Evolutionary conservation across 2,888 invertebrate genomes (phyloP).

Genomic region (Allygus modestus): DNA sequence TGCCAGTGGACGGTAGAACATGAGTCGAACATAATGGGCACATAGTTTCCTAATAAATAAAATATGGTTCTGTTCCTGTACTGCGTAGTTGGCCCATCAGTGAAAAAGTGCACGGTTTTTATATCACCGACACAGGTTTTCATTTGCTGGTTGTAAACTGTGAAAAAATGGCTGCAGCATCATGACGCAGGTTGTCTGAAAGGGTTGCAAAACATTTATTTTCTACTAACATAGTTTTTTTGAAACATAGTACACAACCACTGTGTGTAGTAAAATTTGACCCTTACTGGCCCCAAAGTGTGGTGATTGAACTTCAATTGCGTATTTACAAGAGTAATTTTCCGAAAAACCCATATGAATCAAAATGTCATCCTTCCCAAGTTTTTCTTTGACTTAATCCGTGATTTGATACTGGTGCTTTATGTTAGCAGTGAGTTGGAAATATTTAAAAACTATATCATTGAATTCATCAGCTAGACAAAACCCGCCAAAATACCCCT

Average conservation of each 20-base stretch:
- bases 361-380: not conserved
- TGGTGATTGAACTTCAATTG: not conserved
- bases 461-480: too few species aligned
- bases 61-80: constrained; percentile 30
- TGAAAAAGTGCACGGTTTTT: not conserved
- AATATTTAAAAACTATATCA: too few species aligned
- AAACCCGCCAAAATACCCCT: too few species aligned
- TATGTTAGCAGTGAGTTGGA: too few species aligned
- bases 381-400: not conserved
- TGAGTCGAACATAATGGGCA: not conserved
- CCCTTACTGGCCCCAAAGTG: constrained; percentile 4
- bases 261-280: constrained; percentile 8
- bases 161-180: constrained; percentile 29
- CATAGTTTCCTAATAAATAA: constrained; percentile 1
- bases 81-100: constrained; percentile 12
- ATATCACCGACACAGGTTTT: not conserved
- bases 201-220: constrained; percentile 35
- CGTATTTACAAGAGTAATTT: constrained; percentile 5
- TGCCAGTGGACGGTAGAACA: constrained; percentile 6
- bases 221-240: constrained; percentile 25
- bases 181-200: constrained; percentile 33
- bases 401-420: too few species aligned
- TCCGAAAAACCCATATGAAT: not conserved
- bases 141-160: constrained; percentile 37
- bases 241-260: constrained; percentile 18